phyloP scores from a whole-genome alignment of 1,140 invertebrate genomes.

The Archivesica marissinica region DNA sequence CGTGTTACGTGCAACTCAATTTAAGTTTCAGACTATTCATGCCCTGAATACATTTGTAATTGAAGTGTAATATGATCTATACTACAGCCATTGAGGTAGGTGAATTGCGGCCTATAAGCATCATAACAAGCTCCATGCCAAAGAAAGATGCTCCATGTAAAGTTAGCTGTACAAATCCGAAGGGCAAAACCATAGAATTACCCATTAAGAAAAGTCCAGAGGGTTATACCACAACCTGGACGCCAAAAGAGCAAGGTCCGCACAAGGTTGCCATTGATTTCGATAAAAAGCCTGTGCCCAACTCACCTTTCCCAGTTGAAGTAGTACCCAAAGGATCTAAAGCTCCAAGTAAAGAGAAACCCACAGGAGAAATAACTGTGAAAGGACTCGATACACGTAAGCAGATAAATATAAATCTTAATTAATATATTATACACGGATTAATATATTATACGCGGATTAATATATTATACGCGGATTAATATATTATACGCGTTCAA shows the following conservation, averaged over 20 bases:
- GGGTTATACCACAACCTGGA: conserved; percentile 92
- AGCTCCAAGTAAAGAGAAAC: neutral
- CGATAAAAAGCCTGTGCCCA: conserved; percentile 98
- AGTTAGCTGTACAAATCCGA: conserved; percentile 81
- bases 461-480: too few relatives aligned
- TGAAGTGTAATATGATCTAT: conserved; percentile 5
- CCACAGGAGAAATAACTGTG: conserved; percentile 48
- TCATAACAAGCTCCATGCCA: conserved; percentile 89
- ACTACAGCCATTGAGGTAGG: conserved; percentile 77
- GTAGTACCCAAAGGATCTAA: conserved; percentile 84
- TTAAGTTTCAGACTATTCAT: too few relatives aligned
- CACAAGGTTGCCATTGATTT: conserved; percentile 95
- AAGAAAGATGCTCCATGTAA: conserved; percentile 88
- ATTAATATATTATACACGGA: too few relatives aligned
- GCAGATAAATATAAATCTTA: neutral
- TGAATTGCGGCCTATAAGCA: conserved; percentile 90
- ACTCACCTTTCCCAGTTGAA: conserved; percentile 97
- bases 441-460: too few relatives aligned
- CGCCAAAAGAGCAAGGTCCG: conserved; percentile 91
- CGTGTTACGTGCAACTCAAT: too few relatives aligned
- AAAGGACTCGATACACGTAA: conserved; percentile 59
- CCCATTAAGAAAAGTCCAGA: conserved; percentile 87
- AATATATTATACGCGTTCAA: neutral
- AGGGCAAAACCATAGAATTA: conserved; percentile 86
- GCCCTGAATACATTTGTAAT: neutral